Base-by-base conservation (phyloP, 2,888 invertebrate species). In the Thymelicus sylvestris region DNA sequence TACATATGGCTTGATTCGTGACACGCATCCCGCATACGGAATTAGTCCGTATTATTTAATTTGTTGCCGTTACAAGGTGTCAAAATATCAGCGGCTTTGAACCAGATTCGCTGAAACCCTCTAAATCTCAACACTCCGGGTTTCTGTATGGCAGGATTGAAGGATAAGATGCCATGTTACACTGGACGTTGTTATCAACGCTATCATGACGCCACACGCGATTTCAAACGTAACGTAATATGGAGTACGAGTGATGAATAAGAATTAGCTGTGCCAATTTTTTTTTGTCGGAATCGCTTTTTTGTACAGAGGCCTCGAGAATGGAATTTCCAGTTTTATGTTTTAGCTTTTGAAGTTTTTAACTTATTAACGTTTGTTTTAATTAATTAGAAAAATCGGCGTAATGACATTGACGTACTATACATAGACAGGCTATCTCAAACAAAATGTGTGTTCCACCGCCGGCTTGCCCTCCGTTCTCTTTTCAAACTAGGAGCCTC, bases 201-300 rank as follows among this genome's bases (percentile, higher is more conserved):
- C 76, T 87, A 86, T 86, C 84, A 75, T 82, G 85, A 85, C 83
- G 82, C 81, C 79, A 86, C 90, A 89, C 88, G 91, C 89, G 88
- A 91, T 90, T 88, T 83, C 83, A 80, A 82, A 79, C 83, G 91
- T 89, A 90, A 91, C 86, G 88, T 89, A 88, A 91, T 92, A 91
- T 89, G 86, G 82, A 80, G 76, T 83, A 89, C 90, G 84, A 76
- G 83, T 83, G 84, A 85, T 89, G 92, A 86, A 92, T 92, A 90
- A 85, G 76, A 89, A 92, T 86, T 86, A 85, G 85, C 85, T 88
- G 87, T 84, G 86, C 86, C 82, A 84, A 85, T 86, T 88, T 88
- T 88, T 88, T 31, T 83, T 85, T 66, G 64, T 71, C 57, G 19
- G 52, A 71, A 47, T 48, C n/a, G n/a, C 24, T 19, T 66, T 71